Percentiles rank a stretch among this genome's conserved stretches.
phyloP scores from a whole-genome alignment of 2,113 vertebrate genomes.

The Loxodonta africana region DNA sequence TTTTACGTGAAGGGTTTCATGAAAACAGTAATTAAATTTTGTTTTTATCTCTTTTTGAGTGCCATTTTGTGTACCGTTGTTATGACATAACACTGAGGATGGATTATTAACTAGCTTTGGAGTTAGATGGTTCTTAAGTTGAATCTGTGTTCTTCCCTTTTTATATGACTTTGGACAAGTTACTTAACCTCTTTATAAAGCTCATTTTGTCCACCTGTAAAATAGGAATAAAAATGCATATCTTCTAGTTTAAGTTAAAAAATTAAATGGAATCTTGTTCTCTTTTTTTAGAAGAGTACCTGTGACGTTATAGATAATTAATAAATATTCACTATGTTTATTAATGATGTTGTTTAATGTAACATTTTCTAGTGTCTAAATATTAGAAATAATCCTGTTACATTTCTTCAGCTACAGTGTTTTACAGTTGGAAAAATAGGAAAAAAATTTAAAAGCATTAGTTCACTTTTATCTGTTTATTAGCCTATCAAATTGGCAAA shows the following conservation, averaged over 20 bases:
- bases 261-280: slow-evolving; percentile 4
- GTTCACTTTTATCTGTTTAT: background rate
- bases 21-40: background rate
- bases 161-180: background rate
- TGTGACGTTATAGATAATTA: background rate
- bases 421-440: background rate
- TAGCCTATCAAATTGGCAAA: background rate
- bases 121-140: background rate
- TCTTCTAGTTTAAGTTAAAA: slow-evolving; percentile 37
- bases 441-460: background rate
- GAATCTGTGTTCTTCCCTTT: background rate
- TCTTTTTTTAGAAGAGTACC: background rate
- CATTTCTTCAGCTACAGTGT: background rate
- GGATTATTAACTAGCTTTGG: background rate
- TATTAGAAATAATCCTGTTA: background rate
- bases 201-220: background rate
- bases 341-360: background rate
- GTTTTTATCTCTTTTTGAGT: background rate
- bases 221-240: background rate
- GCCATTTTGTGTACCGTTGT: background rate
- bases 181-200: background rate
- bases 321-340: background rate
- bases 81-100: background rate
- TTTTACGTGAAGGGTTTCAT: background rate
- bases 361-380: background rate